A percentile compares a stretch with the other conserved stretches of the same genome.
phyloP scores from a whole-genome alignment of 92 coral and sea anemone species.

The Epizoanthus illoricatus region DNA sequence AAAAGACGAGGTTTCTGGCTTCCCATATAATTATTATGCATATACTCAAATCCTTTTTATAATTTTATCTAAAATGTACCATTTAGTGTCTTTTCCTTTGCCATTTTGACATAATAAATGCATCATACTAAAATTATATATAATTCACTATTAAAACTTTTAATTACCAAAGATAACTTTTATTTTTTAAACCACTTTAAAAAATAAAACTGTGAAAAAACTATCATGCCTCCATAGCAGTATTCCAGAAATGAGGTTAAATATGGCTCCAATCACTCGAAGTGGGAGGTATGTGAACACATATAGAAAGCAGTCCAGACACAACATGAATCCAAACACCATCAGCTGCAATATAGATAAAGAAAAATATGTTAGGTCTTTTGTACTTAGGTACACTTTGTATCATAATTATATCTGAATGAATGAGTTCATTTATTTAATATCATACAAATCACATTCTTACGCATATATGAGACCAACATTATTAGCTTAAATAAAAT shows the following conservation, averaged over 20 bases:
- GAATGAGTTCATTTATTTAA: not conserved
- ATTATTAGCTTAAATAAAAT: not conserved
- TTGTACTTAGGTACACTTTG: not conserved
- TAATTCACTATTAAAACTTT: not conserved
- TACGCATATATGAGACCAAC: not conserved
- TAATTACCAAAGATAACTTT: not conserved
- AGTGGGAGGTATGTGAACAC: conserved; percentile 94
- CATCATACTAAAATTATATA: too few relatives aligned
- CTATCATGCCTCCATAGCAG: conserved; percentile 70
- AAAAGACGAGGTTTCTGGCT: too few relatives aligned
- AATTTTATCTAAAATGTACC: too few relatives aligned
- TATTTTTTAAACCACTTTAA: not conserved
- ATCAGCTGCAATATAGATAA: conserved; percentile 70
- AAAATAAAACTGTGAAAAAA: not conserved
- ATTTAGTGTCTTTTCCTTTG: too few relatives aligned
- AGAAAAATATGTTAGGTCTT: not conserved
- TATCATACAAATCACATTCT: not conserved
- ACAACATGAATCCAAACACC: conserved; percentile 97
- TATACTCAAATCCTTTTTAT: too few relatives aligned
- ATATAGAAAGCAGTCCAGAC: conserved; percentile 93
- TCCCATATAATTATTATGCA: too few relatives aligned
- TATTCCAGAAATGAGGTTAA: conserved; percentile 71
- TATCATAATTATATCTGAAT: not conserved
- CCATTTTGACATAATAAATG: too few relatives aligned
- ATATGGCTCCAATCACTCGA: conserved; percentile 77